Conservation (phyloP, 2,888 invertebrate species). For the Eristalis pertinax region DNA sequence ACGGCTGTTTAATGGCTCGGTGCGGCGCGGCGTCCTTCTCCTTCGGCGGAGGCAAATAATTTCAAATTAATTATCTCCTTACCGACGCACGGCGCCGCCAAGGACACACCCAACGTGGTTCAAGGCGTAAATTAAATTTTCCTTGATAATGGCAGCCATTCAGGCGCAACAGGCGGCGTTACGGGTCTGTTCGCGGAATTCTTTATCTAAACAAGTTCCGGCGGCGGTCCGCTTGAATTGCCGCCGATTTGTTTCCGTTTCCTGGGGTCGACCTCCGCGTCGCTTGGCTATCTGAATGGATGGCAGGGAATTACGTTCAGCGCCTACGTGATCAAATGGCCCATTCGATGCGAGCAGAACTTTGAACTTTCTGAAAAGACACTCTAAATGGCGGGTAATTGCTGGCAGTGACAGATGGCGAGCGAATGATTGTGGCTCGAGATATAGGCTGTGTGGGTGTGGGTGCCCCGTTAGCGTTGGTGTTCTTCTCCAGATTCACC, state of each 20-base stretch:
- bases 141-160: constrained; percentile 34
- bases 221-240: constrained; percentile 39
- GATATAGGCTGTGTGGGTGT: neutral
- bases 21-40: neutral
- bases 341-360: neutral
- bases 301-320: constrained; percentile 15
- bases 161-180: constrained; percentile 3
- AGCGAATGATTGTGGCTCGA: constrained; percentile 17
- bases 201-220: constrained; percentile 55
- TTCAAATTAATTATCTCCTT: constrained; percentile 58
- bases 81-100: constrained; percentile 5
- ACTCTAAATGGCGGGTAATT: constrained; percentile 38
- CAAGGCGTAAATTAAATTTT: constrained; percentile 36
- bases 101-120: neutral
- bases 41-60: constrained; percentile 22
- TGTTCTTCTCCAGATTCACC: neutral
- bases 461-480: neutral
- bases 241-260: constrained; percentile 45
- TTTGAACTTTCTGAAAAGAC: constrained; percentile 12
- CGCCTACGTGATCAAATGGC: constrained; percentile 7
- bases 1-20: constrained; percentile 43
- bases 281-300: neutral
- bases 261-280: neutral
- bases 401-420: constrained; percentile 45
- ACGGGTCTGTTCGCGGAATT: neutral